Evolutionary conservation across 2,797 vertebrate species (phyloP), one percentile per base, ranked within the genome.

Genomic region (Diplodus sargus): DNA sequence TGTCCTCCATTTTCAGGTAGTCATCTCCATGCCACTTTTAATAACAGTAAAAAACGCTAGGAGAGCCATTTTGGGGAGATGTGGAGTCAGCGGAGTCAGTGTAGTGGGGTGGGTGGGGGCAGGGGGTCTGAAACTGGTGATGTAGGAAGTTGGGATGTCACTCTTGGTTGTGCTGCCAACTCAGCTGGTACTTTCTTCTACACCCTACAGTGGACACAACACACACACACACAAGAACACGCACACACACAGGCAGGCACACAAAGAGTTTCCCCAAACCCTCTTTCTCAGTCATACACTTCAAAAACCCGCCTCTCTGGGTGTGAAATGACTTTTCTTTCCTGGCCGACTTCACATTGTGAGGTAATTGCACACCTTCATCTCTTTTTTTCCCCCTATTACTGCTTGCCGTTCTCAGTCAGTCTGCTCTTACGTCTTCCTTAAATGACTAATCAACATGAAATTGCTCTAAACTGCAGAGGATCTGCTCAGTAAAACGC

Each of bases 301-400:
- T 85, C 78, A 89, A 85, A 85, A 87, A 68, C 23, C 63, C 16
- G 30, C 76, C 76, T 83, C 60, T 68, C 71, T 82, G 78, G 48
- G 79, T 90, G 89, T 90, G 87, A 90, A 90, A 90, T 90, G 80
- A 88, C 85, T 91, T 39, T 39, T 87, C 78, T 82, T 70, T 81
- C 61, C 58, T 79, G 72, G 68, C 76, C 48, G 70, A 83, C 74
- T 88, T 82, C 75, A 82, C 78, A 86, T 78, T 75, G 71, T 68
- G 60, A 65, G 49, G 78, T 86, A 90, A 90, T 91, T 89, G 84
- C 84, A 83, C 75, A 85, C 82, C 60, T 85, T 80, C 59, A 68
- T 67, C 75, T 70, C 17, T 72, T 52, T 49, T 69, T 51, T 28
- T 61, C 63, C 39, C 4, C 18, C 47, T 23, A 62, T 64, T 83